Percentiles rank a stretch among this genome's conserved stretches.
phyloP scores from a whole-genome alignment of 2,113 vertebrate species.

The Melanocharis versteri region DNA sequence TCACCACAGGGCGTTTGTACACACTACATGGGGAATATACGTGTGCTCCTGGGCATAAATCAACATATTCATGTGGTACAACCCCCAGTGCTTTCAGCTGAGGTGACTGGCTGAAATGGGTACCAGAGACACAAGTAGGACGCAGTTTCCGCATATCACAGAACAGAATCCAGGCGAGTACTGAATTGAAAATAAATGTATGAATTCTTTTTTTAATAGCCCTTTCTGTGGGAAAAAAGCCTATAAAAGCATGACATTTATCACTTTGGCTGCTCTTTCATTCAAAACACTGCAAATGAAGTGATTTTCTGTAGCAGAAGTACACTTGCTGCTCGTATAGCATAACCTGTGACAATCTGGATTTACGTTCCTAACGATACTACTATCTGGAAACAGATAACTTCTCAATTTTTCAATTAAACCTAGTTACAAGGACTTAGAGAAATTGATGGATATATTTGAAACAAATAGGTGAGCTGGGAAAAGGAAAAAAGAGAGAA shows the following conservation, averaged over 20 bases:
- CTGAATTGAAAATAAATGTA: not conserved
- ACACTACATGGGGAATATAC: not conserved
- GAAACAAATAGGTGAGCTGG: not conserved
- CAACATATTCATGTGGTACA: not conserved
- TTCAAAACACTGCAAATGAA: not conserved
- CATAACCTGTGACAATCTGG: not conserved
- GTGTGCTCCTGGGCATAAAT: not conserved
- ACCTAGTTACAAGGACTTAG: not conserved
- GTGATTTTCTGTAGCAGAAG: not conserved
- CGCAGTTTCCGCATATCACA: not conserved
- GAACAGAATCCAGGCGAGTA: not conserved
- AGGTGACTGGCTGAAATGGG: not conserved
- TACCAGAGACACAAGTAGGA: not conserved
- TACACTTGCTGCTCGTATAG: not conserved
- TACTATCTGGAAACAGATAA: not conserved
- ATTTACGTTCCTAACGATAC: not conserved
- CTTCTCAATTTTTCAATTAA: not conserved
- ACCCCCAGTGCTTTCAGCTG: not conserved
- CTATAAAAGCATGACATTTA: not conserved
- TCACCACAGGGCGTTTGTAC: not conserved
- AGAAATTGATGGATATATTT: not conserved
- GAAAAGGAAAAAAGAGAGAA: not conserved
- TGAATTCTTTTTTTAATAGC: not conserved
- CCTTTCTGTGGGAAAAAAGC: not conserved
- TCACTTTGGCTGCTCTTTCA: not conserved